Percentiles rank a stretch among this genome's conserved stretches.
These are phyloP conservation scores for Lepidotrigona ventralis DNA, from an alignment of 1,140 invertebrate species.

Conservation along the genomic window DNA sequence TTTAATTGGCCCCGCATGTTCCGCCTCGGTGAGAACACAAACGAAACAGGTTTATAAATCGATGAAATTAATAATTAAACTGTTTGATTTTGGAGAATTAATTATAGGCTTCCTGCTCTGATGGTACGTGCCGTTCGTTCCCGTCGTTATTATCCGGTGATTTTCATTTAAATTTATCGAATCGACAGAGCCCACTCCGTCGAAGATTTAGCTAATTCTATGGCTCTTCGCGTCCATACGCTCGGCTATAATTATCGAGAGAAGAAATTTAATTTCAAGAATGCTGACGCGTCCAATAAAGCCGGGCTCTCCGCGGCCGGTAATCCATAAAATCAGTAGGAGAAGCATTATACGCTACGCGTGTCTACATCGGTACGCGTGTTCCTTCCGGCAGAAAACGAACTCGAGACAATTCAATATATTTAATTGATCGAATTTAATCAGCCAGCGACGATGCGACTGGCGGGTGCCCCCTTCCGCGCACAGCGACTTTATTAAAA, in stretches of 20 bases:
- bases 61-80: conserved; percentile 17
- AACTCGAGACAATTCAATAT: neutral
- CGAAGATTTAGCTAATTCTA: conserved; percentile 14
- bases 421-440: conserved; percentile 41
- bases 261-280: conserved; percentile 11
- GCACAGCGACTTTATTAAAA: conserved; percentile 3
- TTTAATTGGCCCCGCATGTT: neutral
- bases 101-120: neutral
- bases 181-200: neutral
- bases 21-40: neutral
- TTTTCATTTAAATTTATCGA: neutral
- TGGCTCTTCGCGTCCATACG: neutral
- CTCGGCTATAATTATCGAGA: neutral
- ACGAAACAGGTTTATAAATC: neutral
- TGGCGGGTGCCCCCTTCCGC: neutral
- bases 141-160: neutral
- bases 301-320: neutral
- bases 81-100: conserved; percentile 4
- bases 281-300: conserved; percentile 18
- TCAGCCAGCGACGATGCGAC: neutral
- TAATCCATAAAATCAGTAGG: neutral
- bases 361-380: neutral
- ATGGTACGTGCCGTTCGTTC: neutral
- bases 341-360: neutral
- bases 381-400: too few relatives aligned